phyloP scores from a whole-genome alignment of 2,888 invertebrate species.

The Pseudococcus viburni region DNA sequence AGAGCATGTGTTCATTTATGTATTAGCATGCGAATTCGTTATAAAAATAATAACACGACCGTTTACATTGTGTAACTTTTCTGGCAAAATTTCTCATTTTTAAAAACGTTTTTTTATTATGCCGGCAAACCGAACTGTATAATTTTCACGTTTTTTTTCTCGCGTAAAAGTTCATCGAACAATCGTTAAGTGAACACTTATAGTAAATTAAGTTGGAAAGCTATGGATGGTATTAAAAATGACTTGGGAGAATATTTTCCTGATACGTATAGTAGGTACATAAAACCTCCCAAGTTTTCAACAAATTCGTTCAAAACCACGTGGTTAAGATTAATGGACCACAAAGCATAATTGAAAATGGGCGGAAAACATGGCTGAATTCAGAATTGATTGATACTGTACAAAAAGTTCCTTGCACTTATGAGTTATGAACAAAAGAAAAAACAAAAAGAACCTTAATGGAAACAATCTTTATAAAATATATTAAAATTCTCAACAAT shows the following conservation, averaged over 20 bases:
- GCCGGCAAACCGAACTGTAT: not conserved
- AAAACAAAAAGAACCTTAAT: too few species aligned
- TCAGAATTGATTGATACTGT: too few species aligned
- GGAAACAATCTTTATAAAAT: too few species aligned
- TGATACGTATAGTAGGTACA: not conserved
- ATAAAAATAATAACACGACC: conserved; percentile 21
- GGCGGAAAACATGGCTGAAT: too few species aligned
- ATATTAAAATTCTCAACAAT: too few species aligned
- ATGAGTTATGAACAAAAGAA: not conserved
- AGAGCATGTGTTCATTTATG: conserved; percentile 7
- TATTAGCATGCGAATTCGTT: conserved; percentile 4
- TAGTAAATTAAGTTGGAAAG: not conserved
- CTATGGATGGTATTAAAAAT: not conserved
- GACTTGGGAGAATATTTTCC: not conserved
- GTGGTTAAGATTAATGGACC: conserved; percentile 3
- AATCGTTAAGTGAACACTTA: not conserved
- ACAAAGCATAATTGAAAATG: not conserved
- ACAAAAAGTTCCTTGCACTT: not conserved
- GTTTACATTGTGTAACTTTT: conserved; percentile 34
- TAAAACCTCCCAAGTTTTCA: not conserved
- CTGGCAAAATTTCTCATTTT: conserved; percentile 46
- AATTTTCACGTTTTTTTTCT: not conserved
- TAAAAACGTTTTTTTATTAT: not conserved
- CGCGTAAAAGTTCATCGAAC: not conserved
- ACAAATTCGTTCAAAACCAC: not conserved